A percentile compares a stretch with the other conserved stretches of the same genome.
These are phyloP conservation scores for Phortica okadai DNA, from an alignment of 2,888 invertebrate species.

Conservation along the genomic window DNA sequence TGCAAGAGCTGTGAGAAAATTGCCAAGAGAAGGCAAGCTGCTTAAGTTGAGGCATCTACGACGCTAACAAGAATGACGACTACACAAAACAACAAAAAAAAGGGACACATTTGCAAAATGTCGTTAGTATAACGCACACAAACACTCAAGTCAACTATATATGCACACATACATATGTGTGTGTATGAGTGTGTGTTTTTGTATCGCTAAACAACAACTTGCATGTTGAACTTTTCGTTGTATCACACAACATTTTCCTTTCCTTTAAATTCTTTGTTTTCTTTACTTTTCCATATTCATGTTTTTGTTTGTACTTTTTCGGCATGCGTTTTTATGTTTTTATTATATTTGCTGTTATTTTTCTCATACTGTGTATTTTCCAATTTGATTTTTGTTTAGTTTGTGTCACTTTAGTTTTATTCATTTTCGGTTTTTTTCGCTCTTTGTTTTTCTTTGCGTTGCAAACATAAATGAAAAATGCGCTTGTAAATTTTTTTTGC, in stretches of 20 bases:
- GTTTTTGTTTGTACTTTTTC: conserved; percentile 2
- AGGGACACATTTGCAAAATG: conserved; percentile 41
- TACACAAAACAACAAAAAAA: conserved; percentile 60
- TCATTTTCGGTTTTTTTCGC: conserved; percentile 30
- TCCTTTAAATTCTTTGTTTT: neutral
- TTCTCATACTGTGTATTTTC: conserved; percentile 53
- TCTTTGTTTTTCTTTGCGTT: conserved; percentile 49
- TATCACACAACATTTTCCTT: conserved; percentile 3
- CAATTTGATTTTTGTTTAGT: conserved; percentile 42
- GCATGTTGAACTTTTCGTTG: conserved; percentile 27
- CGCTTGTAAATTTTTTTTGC: conserved; percentile 70
- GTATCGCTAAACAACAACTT: neutral
- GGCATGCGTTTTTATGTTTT: conserved; percentile 38
- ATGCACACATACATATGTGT: neutral
- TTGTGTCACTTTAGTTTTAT: conserved; percentile 36
- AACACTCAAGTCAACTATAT: neutral
- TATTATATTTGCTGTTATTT: conserved; percentile 52
- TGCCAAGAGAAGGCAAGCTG: conserved; percentile 10
- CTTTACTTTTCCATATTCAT: conserved; percentile 1
- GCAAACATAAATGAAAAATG: conserved; percentile 64
- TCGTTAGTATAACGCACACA: neutral
- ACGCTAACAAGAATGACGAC: conserved; percentile 39
- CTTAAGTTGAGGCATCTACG: conserved; percentile 16
- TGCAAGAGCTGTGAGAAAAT: conserved; percentile 2
- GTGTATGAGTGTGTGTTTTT: neutral